These are phyloP conservation scores for Lateolabrax maculatus DNA, from an alignment of 2,797 vertebrate species.

Conservation along the genomic window DNA sequence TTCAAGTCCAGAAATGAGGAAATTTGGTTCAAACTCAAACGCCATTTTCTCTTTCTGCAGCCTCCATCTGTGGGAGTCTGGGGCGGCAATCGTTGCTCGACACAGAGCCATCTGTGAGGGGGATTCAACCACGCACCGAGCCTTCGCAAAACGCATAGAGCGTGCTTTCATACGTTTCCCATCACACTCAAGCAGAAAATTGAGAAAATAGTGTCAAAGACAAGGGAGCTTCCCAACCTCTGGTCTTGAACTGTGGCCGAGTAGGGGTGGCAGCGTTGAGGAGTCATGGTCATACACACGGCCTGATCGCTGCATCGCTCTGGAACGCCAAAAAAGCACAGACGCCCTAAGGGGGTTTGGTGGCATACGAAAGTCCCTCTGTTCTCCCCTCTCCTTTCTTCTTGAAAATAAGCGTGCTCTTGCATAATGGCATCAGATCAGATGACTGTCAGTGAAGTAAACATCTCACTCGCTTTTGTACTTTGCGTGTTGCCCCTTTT, in stretches of 20 bases:
- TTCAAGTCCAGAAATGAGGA: conserved; percentile 12
- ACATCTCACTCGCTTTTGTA: conserved; percentile 55
- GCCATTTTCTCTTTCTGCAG: conserved; percentile 52
- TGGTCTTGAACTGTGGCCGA: conserved; percentile 66
- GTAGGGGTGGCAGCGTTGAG: conserved; percentile 36
- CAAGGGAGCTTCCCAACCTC: conserved; percentile 66
- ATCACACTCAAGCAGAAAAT: conserved; percentile 75
- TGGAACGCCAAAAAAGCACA: conserved; percentile 69
- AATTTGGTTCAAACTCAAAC: conserved; percentile 23
- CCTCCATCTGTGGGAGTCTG: conserved; percentile 62
- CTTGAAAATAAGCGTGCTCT: conserved; percentile 66
- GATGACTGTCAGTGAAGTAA: conserved; percentile 70
- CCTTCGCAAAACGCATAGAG: conserved; percentile 68
- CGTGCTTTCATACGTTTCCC: conserved; percentile 70
- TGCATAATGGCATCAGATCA: conserved; percentile 76
- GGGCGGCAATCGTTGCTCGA: conserved; percentile 52
- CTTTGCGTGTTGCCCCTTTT: conserved; percentile 21
- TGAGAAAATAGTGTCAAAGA: conserved; percentile 72
- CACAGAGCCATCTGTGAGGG: conserved; percentile 72
- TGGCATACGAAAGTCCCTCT: conserved; percentile 66
- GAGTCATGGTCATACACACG: conserved; percentile 64
- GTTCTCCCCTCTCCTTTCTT: conserved; percentile 45
- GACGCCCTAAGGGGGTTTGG: conserved; percentile 62
- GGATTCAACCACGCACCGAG: conserved; percentile 48
- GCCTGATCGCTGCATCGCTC: conserved; percentile 63